Evolutionary conservation across 1,140 invertebrate genomes (phyloP).

Genomic region (Leptinotarsa undecemlineata): DNA sequence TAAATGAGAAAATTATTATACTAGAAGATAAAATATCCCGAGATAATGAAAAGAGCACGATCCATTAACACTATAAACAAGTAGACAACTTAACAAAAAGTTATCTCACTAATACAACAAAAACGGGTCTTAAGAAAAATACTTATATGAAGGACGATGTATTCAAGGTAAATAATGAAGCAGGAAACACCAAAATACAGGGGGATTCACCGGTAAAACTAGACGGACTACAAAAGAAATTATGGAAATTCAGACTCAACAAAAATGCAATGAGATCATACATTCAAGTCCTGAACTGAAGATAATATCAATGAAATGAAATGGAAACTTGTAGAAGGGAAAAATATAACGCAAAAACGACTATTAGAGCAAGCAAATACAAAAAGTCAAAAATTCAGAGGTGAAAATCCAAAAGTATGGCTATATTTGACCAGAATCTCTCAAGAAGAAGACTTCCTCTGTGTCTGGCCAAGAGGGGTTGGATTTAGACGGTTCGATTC

Average conservation of each 20-base stretch:
- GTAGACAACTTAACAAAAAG: no score
- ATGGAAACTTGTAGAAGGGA: neutral
- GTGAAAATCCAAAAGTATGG: neutral
- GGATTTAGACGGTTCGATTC: neutral
- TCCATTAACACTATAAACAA: no score
- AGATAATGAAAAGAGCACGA: no score
- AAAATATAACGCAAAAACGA: neutral
- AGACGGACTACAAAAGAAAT: neutral
- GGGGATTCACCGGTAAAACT: slow-evolving; percentile 4
- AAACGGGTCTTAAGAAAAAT: neutral
- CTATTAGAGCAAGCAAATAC: neutral
- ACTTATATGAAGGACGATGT: neutral
- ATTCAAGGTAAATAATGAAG: neutral
- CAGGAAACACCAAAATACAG: slow-evolving; percentile 5
- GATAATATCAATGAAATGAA: neutral
- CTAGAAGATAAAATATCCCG: no score
- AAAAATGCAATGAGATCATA: slow-evolving; percentile 7
- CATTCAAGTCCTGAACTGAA: neutral
- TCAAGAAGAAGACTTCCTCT: neutral
- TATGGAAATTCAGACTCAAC: slow-evolving; percentile 11
- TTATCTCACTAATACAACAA: neutral
- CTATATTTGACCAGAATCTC: neutral
- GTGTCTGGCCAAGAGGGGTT: neutral
- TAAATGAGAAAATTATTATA: no score
- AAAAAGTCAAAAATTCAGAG: no score